Conservation (phyloP, 2,113 vertebrate genomes). For the Cichladusa arquata region DNA sequence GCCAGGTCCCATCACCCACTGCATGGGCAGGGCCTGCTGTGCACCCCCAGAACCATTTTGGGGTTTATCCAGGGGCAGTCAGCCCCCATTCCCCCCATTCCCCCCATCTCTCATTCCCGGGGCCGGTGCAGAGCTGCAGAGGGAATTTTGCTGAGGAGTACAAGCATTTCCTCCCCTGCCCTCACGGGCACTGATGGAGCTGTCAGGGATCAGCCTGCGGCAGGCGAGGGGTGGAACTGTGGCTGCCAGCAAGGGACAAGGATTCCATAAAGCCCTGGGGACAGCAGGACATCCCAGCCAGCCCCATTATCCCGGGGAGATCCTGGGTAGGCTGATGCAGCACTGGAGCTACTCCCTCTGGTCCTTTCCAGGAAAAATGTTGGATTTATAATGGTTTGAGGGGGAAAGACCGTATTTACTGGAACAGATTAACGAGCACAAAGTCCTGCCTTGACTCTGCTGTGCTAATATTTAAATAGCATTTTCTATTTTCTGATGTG, state of each 20-base stretch:
- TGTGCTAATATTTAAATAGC: background rate
- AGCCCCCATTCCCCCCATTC: too few relatives aligned
- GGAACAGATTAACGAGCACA: background rate
- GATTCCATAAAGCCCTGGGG: background rate
- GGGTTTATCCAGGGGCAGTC: background rate
- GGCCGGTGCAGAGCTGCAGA: background rate
- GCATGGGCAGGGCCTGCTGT: rapidly evolving
- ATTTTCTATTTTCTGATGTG: background rate
- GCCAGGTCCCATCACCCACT: rapidly evolving
- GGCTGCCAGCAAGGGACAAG: rapidly evolving
- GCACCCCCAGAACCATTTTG: rapidly evolving
- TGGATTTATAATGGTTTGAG: background rate
- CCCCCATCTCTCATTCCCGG: background rate
- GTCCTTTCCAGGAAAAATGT: background rate
- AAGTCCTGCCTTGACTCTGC: background rate
- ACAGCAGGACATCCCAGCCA: rapidly evolving
- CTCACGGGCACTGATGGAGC: rapidly evolving
- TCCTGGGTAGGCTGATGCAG: background rate
- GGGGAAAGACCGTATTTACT: background rate
- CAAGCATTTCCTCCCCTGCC: background rate
- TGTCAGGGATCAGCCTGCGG: background rate
- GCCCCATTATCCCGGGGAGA: background rate
- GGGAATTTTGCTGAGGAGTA: background rate
- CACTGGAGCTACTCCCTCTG: background rate
- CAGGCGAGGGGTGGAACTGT: background rate